A percentile compares a stretch with the other conserved stretches of the same genome.
Evolutionary conservation across 2,797 vertebrate species (phyloP).

Genomic region (Pangasius krempfi): DNA sequence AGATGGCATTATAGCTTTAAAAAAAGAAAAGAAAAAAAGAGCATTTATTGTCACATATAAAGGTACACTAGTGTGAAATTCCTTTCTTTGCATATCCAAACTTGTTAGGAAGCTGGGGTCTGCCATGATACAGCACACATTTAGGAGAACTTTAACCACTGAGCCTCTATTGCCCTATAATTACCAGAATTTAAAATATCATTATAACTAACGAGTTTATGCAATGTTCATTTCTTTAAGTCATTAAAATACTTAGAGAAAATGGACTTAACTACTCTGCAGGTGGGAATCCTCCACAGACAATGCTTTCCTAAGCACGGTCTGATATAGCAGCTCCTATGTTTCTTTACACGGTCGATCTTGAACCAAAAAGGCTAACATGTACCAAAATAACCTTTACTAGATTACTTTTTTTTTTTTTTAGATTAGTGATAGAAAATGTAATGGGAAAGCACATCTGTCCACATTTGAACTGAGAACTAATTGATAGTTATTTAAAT

Average conservation of each 20-base stretch:
- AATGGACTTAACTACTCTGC: neutral
- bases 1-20: neutral
- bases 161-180: neutral
- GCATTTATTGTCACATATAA: neutral
- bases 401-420: too few species aligned
- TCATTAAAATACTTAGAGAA: neutral
- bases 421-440: neutral
- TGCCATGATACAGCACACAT: neutral
- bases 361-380: neutral
- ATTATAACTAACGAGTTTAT: neutral
- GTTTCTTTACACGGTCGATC: neutral
- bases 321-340: neutral
- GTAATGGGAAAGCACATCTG: neutral
- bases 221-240: neutral
- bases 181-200: neutral
- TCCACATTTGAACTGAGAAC: neutral
- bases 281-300: neutral
- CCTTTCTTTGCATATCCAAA: neutral
- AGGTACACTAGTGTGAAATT: neutral
- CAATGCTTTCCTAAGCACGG: neutral
- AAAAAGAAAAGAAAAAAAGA: neutral
- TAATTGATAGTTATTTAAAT: neutral
- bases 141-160: neutral
- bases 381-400: neutral
- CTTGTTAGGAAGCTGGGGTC: neutral